Evolutionary conservation across 2,113 vertebrate species (phyloP).

Genomic region (Isurus oxyrinchus): DNA sequence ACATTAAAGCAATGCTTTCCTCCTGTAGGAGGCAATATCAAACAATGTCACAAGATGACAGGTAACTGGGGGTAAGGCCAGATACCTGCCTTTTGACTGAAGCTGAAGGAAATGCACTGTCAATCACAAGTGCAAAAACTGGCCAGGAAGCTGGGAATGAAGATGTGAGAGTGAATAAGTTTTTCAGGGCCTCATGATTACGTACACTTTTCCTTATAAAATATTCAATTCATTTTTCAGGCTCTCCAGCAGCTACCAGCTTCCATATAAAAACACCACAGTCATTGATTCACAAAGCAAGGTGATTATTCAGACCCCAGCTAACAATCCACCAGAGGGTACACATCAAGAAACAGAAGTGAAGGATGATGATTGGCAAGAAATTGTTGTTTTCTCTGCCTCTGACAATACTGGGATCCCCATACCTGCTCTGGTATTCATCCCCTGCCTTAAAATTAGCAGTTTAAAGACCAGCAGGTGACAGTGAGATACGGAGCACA

Average conservation of each 20-base stretch:
- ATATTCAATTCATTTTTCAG: not conserved
- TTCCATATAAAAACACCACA: not conserved
- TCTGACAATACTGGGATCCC: not conserved
- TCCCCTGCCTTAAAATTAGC: not conserved
- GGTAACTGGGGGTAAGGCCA: too few relatives aligned
- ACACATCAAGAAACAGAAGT: not conserved
- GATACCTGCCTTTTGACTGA: too few relatives aligned
- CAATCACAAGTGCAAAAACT: too few relatives aligned
- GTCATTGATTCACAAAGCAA: not conserved
- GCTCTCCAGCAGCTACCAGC: not conserved
- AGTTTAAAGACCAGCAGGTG: not conserved
- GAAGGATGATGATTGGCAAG: not conserved
- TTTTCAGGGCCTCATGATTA: too few relatives aligned
- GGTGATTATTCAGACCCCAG: not conserved
- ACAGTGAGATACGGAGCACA: not conserved
- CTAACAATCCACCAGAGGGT: not conserved
- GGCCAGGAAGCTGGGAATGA: too few relatives aligned
- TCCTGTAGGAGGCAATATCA: too few relatives aligned
- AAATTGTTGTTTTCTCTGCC: not conserved
- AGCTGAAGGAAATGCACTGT: too few relatives aligned
- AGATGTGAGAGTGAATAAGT: too few relatives aligned
- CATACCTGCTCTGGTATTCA: not conserved
- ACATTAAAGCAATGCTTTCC: too few relatives aligned
- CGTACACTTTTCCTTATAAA: too few relatives aligned
- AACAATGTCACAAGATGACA: too few relatives aligned